Conservation (phyloP, 2,797 vertebrate genomes). For the Cottoperca gobio region DNA sequence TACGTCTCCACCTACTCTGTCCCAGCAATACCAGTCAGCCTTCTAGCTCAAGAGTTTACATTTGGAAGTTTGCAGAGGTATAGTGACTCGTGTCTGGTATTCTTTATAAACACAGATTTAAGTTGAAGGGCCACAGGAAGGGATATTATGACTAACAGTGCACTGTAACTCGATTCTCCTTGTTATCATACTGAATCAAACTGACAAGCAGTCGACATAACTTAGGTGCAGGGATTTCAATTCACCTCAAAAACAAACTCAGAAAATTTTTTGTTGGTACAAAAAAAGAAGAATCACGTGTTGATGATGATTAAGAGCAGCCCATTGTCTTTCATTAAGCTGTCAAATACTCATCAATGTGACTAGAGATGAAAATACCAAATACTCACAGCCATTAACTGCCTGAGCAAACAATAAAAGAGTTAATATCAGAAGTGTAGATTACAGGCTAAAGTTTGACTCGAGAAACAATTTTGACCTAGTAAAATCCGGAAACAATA, state of each 20-base stretch:
- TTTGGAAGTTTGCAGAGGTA: conserved; percentile 40
- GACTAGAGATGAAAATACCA: neutral
- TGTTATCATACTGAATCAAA: conserved; percentile 4
- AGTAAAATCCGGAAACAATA: neutral
- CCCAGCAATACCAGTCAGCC: conserved; percentile 30
- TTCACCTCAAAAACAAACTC: neutral
- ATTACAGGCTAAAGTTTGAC: neutral
- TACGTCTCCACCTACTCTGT: conserved; percentile 32
- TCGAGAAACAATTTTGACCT: neutral
- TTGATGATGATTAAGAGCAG: neutral
- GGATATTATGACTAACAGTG: conserved; percentile 36
- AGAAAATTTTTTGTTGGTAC: neutral
- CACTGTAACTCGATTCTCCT: conserved; percentile 28
- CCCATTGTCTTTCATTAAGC: neutral
- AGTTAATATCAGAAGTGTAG: neutral
- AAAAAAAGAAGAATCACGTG: too few relatives aligned
- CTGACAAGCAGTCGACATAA: neutral
- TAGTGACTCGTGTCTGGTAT: conserved; percentile 46
- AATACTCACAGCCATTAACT: neutral
- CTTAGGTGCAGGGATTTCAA: neutral
- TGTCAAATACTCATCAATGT: neutral
- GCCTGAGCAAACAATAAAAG: neutral
- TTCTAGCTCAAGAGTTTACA: conserved; percentile 64
- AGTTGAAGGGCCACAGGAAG: conserved; percentile 35
- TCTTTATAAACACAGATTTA: conserved; percentile 54